These are phyloP conservation scores for Drosophila tristis DNA, from an alignment of 1,140 invertebrate species.

Conservation along the genomic window DNA sequence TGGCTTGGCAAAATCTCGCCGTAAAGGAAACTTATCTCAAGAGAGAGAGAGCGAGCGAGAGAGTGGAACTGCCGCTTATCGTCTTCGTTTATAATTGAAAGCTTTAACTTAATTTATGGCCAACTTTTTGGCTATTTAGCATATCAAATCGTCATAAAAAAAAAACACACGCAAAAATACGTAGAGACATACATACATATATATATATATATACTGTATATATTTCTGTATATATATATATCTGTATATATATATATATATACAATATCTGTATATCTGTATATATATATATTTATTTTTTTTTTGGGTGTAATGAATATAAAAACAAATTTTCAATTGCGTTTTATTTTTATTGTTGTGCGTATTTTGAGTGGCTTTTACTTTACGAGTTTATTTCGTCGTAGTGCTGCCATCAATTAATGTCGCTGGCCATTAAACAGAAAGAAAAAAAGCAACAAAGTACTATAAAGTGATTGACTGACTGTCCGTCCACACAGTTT, in stretches of 20 bases:
- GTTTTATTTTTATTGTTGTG: constrained; percentile 26
- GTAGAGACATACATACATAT: constrained; percentile 13
- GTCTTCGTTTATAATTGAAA: constrained; percentile 67
- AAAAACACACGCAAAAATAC: constrained; percentile 7
- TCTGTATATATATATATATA: constrained; percentile 22
- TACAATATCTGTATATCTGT: constrained; percentile 6
- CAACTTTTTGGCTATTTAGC: constrained; percentile 70
- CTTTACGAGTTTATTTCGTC: background rate
- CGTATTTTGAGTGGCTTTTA: constrained; percentile 18
- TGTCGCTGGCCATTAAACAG: constrained; percentile 56
- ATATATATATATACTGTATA: constrained; percentile 40
- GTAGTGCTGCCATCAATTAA: constrained; percentile 67
- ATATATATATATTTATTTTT: background rate
- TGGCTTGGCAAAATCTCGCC: constrained; percentile 41
- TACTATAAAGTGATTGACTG: constrained; percentile 81
- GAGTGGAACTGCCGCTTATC: constrained; percentile 54
- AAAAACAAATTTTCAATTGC: constrained; percentile 45
- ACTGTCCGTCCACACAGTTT: constrained; percentile 43
- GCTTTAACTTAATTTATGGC: constrained; percentile 68
- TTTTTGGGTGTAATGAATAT: constrained; percentile 18
- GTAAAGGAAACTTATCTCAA: constrained; percentile 38
- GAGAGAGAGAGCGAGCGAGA: background rate
- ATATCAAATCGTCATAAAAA: constrained; percentile 53
- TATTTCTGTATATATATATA: constrained; percentile 31
- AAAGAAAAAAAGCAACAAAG: constrained; percentile 34